Evolutionary conservation across 1,140 invertebrate genomes (phyloP).

Genomic region (Prorops nasuta): DNA sequence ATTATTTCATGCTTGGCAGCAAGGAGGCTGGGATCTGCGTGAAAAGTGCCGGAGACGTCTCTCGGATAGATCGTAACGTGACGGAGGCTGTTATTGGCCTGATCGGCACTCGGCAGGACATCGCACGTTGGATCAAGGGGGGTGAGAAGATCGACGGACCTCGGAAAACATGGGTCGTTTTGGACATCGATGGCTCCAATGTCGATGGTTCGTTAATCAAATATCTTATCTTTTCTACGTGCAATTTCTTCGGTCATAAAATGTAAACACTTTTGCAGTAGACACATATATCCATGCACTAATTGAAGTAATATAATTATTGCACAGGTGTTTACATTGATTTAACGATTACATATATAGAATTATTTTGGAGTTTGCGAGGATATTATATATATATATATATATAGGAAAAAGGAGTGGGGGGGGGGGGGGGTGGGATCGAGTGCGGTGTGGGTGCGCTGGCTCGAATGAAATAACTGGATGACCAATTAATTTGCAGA

Average conservation of each 20-base stretch:
- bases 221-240: background rate
- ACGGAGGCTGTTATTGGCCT: slow-evolving; percentile 33
- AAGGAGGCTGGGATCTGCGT: slow-evolving; percentile 42
- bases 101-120: slow-evolving; percentile 30
- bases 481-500: slow-evolving; percentile 32
- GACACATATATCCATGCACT: no score
- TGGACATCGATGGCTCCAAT: slow-evolving; percentile 39
- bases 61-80: slow-evolving; percentile 15
- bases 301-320: no score
- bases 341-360: no score
- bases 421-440: no score
- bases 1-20: slow-evolving; percentile 29
- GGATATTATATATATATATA: no score
- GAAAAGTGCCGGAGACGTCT: slow-evolving; percentile 21
- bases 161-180: slow-evolving; percentile 39
- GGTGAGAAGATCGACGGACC: slow-evolving; percentile 11
- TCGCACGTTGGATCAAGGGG: slow-evolving; percentile 37
- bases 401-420: no score
- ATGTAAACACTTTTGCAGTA: slow-evolving; percentile 1
- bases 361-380: no score
- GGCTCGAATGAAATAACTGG: no score
- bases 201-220: slow-evolving; percentile 22
- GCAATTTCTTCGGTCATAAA: background rate
- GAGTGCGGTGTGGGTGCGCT: no score
- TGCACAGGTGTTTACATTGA: no score